A percentile compares a stretch with the other conserved stretches of the same genome.
phyloP scores from a whole-genome alignment of 1,140 invertebrate genomes.

The Sycophila sp. region DNA sequence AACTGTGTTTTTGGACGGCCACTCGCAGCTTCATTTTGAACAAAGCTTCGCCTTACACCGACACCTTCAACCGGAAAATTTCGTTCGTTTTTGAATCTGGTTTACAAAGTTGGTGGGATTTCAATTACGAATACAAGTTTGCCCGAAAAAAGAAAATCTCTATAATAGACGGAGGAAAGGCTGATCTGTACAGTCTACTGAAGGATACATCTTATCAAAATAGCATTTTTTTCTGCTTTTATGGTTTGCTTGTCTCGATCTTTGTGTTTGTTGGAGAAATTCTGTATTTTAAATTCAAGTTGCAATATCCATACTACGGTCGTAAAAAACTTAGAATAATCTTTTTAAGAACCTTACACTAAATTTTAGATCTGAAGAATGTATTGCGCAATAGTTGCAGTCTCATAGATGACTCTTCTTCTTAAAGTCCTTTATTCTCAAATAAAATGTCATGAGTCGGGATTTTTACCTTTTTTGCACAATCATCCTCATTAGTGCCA shows the following conservation, averaged over 20 bases:
- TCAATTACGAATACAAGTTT: background rate
- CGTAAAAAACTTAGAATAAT: too few species aligned
- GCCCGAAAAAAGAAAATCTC: background rate
- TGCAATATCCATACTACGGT: too few species aligned
- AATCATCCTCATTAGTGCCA: too few species aligned
- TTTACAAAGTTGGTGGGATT: background rate
- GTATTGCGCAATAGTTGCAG: too few species aligned
- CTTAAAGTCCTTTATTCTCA: too few species aligned
- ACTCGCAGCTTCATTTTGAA: background rate
- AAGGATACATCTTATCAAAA: background rate
- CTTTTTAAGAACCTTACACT: too few species aligned
- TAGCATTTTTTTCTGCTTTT: background rate
- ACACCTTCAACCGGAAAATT: background rate
- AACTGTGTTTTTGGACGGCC: background rate
- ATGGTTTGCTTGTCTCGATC: background rate
- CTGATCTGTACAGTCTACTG: background rate
- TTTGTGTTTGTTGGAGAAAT: background rate
- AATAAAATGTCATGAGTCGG: too few species aligned
- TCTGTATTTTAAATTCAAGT: background rate
- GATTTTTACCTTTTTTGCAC: too few species aligned
- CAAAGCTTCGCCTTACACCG: conserved; percentile 14
- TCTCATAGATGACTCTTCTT: too few species aligned
- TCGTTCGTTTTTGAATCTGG: background rate
- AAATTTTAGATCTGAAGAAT: too few species aligned
- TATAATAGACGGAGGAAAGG: background rate